Conservation (phyloP, 2,113 vertebrate genomes). For the Laticauda laticaudata region DNA sequence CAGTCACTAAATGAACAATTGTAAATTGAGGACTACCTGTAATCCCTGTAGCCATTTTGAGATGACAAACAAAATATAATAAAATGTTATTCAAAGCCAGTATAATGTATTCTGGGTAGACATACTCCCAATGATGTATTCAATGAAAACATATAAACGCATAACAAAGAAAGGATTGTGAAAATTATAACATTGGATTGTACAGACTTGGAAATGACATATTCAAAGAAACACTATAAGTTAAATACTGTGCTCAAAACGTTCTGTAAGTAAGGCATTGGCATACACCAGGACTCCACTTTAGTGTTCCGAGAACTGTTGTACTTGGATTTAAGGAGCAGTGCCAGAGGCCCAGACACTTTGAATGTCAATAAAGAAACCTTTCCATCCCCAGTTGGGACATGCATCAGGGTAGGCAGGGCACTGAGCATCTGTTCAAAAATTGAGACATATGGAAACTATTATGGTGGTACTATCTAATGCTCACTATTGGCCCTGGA, state of each 20-base stretch:
- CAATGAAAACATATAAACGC: neutral
- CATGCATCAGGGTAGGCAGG: slow-evolving; percentile 9
- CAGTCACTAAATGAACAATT: neutral
- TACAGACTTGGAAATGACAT: slow-evolving; percentile 16
- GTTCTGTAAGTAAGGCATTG: slow-evolving; percentile 2
- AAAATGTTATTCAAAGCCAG: neutral
- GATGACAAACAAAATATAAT: neutral
- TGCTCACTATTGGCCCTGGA: slow-evolving; percentile 19
- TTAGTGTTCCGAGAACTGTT: slow-evolving; percentile 27
- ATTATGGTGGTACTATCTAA: slow-evolving; percentile 26
- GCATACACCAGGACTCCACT: slow-evolving; percentile 12
- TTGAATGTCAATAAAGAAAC: slow-evolving; percentile 32
- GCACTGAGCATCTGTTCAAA: slow-evolving; percentile 34
- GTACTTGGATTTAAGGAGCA: slow-evolving; percentile 45
- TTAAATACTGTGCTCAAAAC: neutral
- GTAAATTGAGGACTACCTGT: neutral
- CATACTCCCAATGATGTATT: neutral
- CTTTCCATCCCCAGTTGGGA: slow-evolving; percentile 41
- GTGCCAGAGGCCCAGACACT: slow-evolving; percentile 19
- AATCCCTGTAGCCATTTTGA: neutral
- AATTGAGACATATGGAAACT: slow-evolving; percentile 21
- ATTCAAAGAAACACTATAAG: slow-evolving; percentile 10
- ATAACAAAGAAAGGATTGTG: neutral
- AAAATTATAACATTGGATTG: neutral
- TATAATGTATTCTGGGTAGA: neutral